Base-by-base conservation (phyloP, 2,797 vertebrate species). In the Lepidocolaptes lacrymiger region DNA sequence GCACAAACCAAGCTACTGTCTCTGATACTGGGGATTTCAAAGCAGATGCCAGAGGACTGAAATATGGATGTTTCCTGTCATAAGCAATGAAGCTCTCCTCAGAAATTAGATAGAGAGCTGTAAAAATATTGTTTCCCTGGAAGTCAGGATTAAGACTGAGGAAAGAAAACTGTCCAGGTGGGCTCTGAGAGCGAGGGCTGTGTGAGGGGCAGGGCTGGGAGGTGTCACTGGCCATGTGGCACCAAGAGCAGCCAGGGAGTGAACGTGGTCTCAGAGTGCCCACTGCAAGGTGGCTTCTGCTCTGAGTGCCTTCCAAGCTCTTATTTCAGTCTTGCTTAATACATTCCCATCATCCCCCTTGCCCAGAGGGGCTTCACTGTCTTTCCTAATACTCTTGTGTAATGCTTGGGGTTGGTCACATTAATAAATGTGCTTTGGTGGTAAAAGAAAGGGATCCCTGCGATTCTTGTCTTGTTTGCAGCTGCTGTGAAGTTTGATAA, bases 401-500 rank as follows among this genome's bases (percentile, higher is more conserved):
- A 84, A 76, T 26, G 24, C 66, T 87, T 87, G 71, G 58, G 67
- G 43, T 74, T 85, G 85, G 27, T 69, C 4, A 4, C 44, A 16
- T 77, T 59, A 64, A n/a, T 55, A 89, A 94, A 68, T 27, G 21
- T 68, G 16, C 48, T 93, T 72, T 64, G 63, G 26, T 91, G 54
- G 84, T 79, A 93, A 91, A 88, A 41, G 64, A 74, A 92, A 95
- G 69, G 39, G 66, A 75, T 76, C 56, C 59, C 3, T 67, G 7
- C 0, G 2, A 34, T 73, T 34, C 22, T 63, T 55, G 37, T 30
- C 73, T 41, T 52, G 30, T 79, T 93, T 78, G 74, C 51, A 77
- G 58, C 78, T 88, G 88, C 91, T 97, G 93, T 59, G 91, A 63
- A 14, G 41, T 67, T 92, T 79, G 94, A 93, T 96, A 95, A 95